Evolutionary conservation across 2,888 invertebrate genomes (phyloP).

Genomic region (Capitulum mitella): DNA sequence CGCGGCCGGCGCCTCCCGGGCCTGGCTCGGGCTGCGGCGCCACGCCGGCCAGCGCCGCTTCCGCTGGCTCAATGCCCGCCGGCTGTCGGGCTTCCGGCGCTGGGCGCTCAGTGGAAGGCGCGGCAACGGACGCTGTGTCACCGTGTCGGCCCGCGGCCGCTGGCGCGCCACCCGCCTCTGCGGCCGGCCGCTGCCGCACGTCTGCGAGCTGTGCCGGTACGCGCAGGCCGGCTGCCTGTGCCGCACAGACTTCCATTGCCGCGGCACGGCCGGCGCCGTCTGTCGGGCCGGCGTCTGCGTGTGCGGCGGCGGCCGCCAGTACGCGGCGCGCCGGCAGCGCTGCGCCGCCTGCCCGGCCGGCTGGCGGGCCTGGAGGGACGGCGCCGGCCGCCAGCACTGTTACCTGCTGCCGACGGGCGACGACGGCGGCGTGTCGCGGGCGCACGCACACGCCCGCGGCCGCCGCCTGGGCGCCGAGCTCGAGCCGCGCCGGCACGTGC

Average conservation of each 20-base stretch:
- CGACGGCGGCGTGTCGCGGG: background rate
- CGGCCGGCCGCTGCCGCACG: background rate
- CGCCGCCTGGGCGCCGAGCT: background rate
- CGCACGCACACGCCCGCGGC: background rate
- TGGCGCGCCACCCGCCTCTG: background rate
- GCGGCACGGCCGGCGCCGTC: background rate
- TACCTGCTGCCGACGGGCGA: background rate
- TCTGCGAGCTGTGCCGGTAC: conserved; percentile 14
- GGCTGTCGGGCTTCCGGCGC: background rate
- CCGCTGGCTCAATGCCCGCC: background rate
- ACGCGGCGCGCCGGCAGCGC: background rate
- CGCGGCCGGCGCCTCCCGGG: background rate
- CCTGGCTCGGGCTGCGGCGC: background rate
- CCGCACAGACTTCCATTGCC: background rate
- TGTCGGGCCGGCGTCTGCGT: background rate
- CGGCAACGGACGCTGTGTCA: too few species aligned
- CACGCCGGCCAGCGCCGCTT: background rate
- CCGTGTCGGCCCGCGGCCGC: background rate
- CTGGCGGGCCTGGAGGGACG: background rate
- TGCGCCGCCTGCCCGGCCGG: background rate
- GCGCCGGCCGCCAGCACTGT: background rate
- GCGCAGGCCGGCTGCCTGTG: conserved; percentile 1
- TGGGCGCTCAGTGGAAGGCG: too few species aligned
- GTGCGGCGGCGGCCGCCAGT: background rate
- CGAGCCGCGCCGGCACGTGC: background rate